Percentiles rank a stretch among this genome's conserved stretches.
These are phyloP conservation scores for Platycnemis pennipes DNA, from an alignment of 2,888 invertebrate genomes.

Conservation along the genomic window DNA sequence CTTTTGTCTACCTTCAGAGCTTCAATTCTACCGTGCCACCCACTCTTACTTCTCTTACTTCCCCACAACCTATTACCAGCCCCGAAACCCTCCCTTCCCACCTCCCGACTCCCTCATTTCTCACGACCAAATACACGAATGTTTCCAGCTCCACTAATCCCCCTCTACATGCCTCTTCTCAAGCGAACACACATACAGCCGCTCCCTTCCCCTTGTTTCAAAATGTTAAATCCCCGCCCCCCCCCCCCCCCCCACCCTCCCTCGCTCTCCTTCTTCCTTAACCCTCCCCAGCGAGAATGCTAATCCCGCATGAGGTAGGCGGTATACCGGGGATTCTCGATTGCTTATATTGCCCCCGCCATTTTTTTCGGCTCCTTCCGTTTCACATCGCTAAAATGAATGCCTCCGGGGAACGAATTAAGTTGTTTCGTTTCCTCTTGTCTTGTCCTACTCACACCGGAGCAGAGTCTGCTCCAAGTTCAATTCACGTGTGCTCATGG, in stretches of 20 bases:
- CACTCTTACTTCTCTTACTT: neutral
- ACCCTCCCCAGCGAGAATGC: neutral
- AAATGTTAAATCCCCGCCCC: too few relatives aligned
- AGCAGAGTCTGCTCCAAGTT: neutral
- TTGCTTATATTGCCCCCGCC: neutral
- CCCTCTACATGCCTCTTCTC: neutral
- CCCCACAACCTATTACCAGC: neutral
- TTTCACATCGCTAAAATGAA: constrained; percentile 5
- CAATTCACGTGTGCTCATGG: neutral
- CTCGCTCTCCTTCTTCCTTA: neutral
- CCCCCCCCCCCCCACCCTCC: too few relatives aligned
- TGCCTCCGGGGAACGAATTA: neutral
- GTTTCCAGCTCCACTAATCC: constrained; percentile 32
- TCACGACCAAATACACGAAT: neutral
- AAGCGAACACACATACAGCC: too few relatives aligned
- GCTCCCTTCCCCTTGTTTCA: too few relatives aligned
- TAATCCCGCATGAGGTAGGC: constrained; percentile 37
- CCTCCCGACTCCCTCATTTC: neutral
- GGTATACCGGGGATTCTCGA: neutral
- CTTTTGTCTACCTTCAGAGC: neutral
- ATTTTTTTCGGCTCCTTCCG: constrained; percentile 2
- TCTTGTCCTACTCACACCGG: neutral
- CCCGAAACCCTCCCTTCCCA: neutral
- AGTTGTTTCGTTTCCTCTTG: neutral
- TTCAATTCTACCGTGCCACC: neutral